Evolutionary conservation across 2,797 vertebrate species (phyloP).

Genomic region (Pangasius djambal): DNA sequence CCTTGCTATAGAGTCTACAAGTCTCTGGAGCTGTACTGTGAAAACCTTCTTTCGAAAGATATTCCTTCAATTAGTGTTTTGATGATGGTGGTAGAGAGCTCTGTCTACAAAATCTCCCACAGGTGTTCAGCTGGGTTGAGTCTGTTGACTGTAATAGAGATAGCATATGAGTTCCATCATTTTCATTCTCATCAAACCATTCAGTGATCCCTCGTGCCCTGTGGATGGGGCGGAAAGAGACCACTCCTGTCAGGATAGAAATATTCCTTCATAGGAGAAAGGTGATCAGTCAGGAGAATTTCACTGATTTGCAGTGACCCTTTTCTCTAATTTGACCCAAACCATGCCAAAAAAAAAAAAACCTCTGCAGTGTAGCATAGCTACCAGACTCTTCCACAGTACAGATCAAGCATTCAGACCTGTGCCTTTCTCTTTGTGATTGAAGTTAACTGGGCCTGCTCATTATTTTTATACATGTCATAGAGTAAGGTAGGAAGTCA

Average conservation of each 20-base stretch:
- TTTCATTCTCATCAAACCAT: background rate
- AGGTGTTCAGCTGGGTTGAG: background rate
- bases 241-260: background rate
- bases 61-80: background rate
- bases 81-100: background rate
- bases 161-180: background rate
- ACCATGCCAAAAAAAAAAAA: background rate
- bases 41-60: background rate
- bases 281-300: background rate
- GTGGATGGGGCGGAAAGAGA: background rate
- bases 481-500: background rate
- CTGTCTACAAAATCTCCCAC: background rate
- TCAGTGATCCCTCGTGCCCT: background rate
- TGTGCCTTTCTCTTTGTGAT: background rate
- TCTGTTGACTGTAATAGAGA: background rate
- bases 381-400: background rate
- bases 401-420: background rate
- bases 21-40: background rate
- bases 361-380: no score
- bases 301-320: background rate
- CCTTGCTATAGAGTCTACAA: background rate
- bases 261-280: background rate
- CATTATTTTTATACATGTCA: background rate
- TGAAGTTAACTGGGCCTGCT: background rate
- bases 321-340: constrained; percentile 1